Evolutionary conservation across 2,888 invertebrate genomes (phyloP).

Genomic region (Sericinus montela): DNA sequence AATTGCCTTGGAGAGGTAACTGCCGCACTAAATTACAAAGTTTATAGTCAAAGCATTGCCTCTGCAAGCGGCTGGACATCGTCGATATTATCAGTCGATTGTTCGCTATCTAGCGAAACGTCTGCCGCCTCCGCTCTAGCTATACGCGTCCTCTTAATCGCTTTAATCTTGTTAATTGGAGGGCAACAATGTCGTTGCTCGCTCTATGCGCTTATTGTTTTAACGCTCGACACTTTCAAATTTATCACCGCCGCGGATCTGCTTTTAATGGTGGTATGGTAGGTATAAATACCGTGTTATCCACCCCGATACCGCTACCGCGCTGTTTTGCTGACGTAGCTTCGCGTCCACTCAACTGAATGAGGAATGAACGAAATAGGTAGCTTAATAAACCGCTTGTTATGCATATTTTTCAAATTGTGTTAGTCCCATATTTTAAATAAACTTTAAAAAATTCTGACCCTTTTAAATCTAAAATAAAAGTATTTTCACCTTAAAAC

Average conservation of each 20-base stretch:
- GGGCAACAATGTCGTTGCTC: conserved; percentile 47
- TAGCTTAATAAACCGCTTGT: too few species aligned
- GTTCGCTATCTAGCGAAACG: conserved; percentile 32
- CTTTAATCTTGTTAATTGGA: conserved; percentile 55
- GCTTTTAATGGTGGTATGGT: conserved; percentile 43
- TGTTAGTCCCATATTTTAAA: too few species aligned
- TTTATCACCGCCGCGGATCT: conserved; percentile 56
- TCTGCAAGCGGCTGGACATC: conserved; percentile 19
- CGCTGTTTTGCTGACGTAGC: not conserved
- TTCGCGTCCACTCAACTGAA: not conserved
- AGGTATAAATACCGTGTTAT: conserved; percentile 12
- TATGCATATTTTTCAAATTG: too few species aligned
- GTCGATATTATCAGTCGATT: conserved; percentile 39
- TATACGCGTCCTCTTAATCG: conserved; percentile 35
- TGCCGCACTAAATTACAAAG: conserved; percentile 11
- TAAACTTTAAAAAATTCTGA: too few species aligned
- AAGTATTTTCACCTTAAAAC: too few species aligned
- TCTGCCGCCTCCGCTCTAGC: conserved; percentile 34
- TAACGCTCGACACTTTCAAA: conserved; percentile 65
- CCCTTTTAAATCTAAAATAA: too few species aligned
- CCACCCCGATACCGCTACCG: too few species aligned
- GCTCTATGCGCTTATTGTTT: conserved; percentile 57
- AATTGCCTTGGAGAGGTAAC: not conserved
- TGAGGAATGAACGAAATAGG: too few species aligned
- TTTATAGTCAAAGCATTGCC: conserved; percentile 10